Evolutionary conservation across 2,888 invertebrate genomes (phyloP), one percentile per base, ranked within the genome.

Genomic region (Herminia tarsipennalis): DNA sequence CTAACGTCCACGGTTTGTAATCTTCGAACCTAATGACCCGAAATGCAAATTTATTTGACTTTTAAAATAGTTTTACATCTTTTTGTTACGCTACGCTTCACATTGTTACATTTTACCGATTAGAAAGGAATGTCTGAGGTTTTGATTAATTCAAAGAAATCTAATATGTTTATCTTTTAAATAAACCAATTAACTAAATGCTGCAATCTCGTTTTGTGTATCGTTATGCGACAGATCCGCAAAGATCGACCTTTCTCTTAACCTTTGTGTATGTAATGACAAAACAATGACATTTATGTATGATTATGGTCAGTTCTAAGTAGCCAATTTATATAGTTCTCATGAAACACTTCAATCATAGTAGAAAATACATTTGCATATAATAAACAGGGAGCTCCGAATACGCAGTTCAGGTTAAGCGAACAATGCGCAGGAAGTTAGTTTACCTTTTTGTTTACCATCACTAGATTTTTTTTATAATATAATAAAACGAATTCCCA

Each of bases 251-350:
- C 45, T 62, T 57, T 56, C 51, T 30, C 49, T 34, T 32, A 43
- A 48, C 49, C 44, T 43, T 39, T 46, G 27, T 32, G 5, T 20
- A 13, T 25, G 13, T 14, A 37, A 56, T 65, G 53, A 53, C 32
- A 38, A 54, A 48, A 65, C 54, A 56, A 53, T 58, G 45, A 49
- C 52, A 58, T n/a, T n/a, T n/a, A n/a, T n/a, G n/a, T n/a, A 38
- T 25, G 22, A 47, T 56, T 49, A 48, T 32, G 46, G 30, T 32
- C 34, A 42, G 49, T 57, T 55, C 50, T 49, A 36, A 29, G 45
- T 49, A 61, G 27, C 20, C 42, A 53, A 61, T 56, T 46, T 61
- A 44, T 56, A 27, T 33, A 10, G 30, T 50, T 65, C 49, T 51
- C 52, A 65, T 60, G 41, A 52, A 42, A 43, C 34, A 49, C 42